Evolutionary conservation across 2,888 invertebrate genomes (phyloP), one percentile per base, ranked within the genome.

Genomic region (Tinea pellionella): DNA sequence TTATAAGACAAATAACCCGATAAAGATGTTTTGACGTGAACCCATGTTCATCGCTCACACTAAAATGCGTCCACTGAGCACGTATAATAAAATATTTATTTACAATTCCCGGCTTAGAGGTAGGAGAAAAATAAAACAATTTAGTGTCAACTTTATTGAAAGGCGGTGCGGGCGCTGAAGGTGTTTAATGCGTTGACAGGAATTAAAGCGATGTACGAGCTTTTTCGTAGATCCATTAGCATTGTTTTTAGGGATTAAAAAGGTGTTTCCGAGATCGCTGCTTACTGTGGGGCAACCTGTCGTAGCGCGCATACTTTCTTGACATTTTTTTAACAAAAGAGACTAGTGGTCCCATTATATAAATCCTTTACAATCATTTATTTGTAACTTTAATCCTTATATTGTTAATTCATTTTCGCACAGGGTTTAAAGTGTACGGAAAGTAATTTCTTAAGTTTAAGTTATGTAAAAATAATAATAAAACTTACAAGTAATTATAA

Each of bases 1-100:
- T 86, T 85, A 85, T 86, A 87, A 87, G 86, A 87, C 87, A 87
- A 87, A 86, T 86, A 87, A 86, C 85, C 80, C 79, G 86, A 87
- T 87, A 86, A 86, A 87, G 85, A 87, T 86, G 85, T 87, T 87
- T 84, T 87, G 87, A 87, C 87, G 81, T 84, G 86, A 80, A 87
- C 82, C 86, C 80, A 78, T 86, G 86, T 87, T 83, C 86, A 84
- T 84, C 83, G 85, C 83, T 85, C 84, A 85, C 82, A 85, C 85
- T 79, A 82, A 85, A 85, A 85, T 85, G 86, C 80, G 80, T 78
- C 76, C 84, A 84, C 68, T 83, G 85, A 79, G 80, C 80, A 77
- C 74, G 80, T 80, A 82, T 80, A 78, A 83, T 85, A 83, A 80
- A 84, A 85, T 81, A 84, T 83, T 81, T 80, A 82, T 82, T 80